Percentiles rank a stretch among this genome's conserved stretches.
Evolutionary conservation across 2,797 vertebrate genomes (phyloP).

Genomic region (Ataeniobius toweri): DNA sequence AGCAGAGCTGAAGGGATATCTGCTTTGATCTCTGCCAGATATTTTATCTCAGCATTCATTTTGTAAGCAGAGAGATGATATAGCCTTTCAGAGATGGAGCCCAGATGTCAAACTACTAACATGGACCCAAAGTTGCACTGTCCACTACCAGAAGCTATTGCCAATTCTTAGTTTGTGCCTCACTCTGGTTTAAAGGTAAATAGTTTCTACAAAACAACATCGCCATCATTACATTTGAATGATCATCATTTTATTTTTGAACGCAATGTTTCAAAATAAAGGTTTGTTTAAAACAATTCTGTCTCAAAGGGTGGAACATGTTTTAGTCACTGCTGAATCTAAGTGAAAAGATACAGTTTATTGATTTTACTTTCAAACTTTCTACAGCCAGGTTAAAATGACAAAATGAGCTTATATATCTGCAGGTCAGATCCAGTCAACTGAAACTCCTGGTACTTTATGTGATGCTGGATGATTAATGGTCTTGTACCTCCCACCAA

Average conservation of each 20-base stretch:
- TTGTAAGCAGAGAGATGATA: slow-evolving; percentile 32
- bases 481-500: neutral
- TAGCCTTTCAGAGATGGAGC: slow-evolving; percentile 28
- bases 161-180: slow-evolving; percentile 14
- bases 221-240: too few relatives aligned
- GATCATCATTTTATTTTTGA: neutral
- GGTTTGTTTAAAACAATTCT: neutral
- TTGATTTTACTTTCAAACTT: neutral
- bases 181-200: slow-evolving; percentile 22
- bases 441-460: neutral
- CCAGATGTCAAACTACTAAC: slow-evolving; percentile 43
- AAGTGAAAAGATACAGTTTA: neutral
- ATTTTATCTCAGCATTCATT: slow-evolving; percentile 48
- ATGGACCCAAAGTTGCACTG: slow-evolving; percentile 5
- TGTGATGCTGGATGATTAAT: neutral
- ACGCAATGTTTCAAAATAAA: neutral
- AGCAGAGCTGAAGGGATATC: slow-evolving; percentile 38
- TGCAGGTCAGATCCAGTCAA: neutral
- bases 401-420: neutral
- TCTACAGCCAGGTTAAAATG: neutral
- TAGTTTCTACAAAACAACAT: neutral
- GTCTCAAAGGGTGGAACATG: neutral
- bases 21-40: slow-evolving; percentile 54
- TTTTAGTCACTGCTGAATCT: neutral
- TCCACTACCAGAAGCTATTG: slow-evolving; percentile 25